Percentiles rank a stretch among this genome's conserved stretches.
Evolutionary conservation across 1,140 invertebrate species (phyloP).

Genomic region (Penaeus vannamei): DNA sequence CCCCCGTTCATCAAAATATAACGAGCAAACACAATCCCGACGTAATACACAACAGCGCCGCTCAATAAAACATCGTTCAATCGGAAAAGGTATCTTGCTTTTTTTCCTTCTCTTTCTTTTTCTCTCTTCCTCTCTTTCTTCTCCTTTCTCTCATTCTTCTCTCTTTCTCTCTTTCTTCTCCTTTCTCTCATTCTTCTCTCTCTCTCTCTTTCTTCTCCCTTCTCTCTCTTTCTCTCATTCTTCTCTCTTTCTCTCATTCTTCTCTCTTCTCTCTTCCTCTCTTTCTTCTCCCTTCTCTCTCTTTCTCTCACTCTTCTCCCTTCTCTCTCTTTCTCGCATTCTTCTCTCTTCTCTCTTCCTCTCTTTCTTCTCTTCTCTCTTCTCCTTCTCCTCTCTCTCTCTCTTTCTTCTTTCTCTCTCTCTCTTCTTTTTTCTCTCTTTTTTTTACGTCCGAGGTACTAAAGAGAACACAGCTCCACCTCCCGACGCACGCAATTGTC

Average conservation of each 20-base stretch:
- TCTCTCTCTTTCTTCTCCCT: background rate
- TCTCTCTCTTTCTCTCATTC: background rate
- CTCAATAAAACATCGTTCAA: too few species aligned
- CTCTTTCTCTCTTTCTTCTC: background rate
- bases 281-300: background rate
- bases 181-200: background rate
- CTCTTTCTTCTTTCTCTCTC: background rate
- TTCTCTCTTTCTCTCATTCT: background rate
- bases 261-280: background rate
- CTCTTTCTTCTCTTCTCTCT: background rate
- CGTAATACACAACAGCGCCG: too few species aligned
- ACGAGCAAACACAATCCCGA: background rate
- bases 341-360: background rate
- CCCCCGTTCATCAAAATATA: background rate
- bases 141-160: background rate
- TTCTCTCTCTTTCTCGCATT: background rate
- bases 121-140: background rate
- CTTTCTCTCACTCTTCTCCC: background rate
- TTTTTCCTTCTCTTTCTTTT: background rate
- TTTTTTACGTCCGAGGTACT: background rate
- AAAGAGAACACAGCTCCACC: too few species aligned
- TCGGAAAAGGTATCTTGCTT: too few species aligned
- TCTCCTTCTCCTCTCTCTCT: background rate
- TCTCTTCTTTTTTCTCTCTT: background rate
- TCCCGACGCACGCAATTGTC: too few species aligned